Evolutionary conservation across 2,888 invertebrate species (phyloP).

Genomic region (Cheilosia impressa): DNA sequence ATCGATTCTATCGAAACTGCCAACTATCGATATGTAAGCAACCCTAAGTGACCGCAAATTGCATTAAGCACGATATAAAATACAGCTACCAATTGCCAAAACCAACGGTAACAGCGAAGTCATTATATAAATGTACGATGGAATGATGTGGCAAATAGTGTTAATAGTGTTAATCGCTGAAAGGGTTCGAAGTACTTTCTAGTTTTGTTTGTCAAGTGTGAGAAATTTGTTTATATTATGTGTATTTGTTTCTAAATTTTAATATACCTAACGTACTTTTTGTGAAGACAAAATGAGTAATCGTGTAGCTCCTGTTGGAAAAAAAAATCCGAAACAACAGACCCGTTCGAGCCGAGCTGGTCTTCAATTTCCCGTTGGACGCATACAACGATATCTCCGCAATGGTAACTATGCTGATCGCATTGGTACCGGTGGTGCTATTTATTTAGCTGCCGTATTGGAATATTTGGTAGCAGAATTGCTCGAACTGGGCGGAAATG

Average conservation of each 20-base stretch:
- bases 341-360: constrained; percentile 83
- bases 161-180: constrained; percentile 2
- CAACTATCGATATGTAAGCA: too few relatives aligned
- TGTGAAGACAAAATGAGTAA: neutral
- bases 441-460: constrained; percentile 85
- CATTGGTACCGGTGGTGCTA: constrained; percentile 84
- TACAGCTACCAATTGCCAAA: too few relatives aligned
- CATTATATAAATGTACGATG: neutral
- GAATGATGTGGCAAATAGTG: neutral
- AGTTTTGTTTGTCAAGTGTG: neutral
- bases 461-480: constrained; percentile 88
- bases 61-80: too few relatives aligned
- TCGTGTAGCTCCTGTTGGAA: neutral
- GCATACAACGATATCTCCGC: constrained; percentile 84
- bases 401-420: constrained; percentile 86
- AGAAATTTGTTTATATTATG: neutral
- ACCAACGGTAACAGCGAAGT: too few relatives aligned
- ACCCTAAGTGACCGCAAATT: too few relatives aligned
- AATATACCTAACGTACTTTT: too few relatives aligned
- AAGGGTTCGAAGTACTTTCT: neutral
- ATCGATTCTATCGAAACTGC: too few relatives aligned
- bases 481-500: constrained; percentile 86
- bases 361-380: constrained; percentile 84
- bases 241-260: neutral
- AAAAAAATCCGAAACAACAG: neutral